These are phyloP conservation scores for Thalassarche chlororhynchos DNA, from an alignment of 2,113 vertebrate genomes.

Conservation along the genomic window DNA sequence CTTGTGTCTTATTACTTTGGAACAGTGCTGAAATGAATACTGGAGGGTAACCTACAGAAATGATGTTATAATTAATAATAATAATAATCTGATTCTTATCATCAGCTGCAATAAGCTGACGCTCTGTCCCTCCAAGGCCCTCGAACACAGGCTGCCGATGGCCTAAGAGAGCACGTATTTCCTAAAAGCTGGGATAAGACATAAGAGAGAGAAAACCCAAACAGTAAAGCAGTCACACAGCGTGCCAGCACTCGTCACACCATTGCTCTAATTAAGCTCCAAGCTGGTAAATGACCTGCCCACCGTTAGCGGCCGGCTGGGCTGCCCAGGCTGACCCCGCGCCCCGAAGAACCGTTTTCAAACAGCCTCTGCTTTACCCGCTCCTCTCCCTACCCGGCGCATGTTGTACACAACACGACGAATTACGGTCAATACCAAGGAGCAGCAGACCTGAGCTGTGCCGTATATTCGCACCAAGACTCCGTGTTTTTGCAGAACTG, in stretches of 20 bases:
- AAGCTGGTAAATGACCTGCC: neutral
- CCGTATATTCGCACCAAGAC: accelerated
- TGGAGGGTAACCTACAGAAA: neutral
- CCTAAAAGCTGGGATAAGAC: neutral
- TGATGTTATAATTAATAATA: neutral
- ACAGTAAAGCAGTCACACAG: neutral
- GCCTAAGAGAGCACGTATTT: neutral
- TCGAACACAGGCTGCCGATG: neutral
- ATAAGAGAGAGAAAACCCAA: neutral
- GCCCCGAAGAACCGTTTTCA: accelerated
- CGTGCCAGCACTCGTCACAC: accelerated
- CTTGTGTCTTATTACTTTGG: neutral
- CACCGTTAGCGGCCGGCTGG: accelerated
- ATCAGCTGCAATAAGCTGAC: neutral
- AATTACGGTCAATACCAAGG: no score
- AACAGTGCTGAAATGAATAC: neutral
- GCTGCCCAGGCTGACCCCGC: neutral
- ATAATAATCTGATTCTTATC: neutral
- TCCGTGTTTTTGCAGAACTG: neutral
- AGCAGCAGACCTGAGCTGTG: neutral
- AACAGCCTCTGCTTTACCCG: neutral
- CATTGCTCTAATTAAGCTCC: neutral
- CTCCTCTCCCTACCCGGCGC: neutral
- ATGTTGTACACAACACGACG: accelerated
- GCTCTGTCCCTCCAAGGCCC: neutral